A percentile compares a stretch with the other conserved stretches of the same genome.
phyloP scores from a whole-genome alignment of 1,140 invertebrate genomes.

The Drosophila trapezifrons region DNA sequence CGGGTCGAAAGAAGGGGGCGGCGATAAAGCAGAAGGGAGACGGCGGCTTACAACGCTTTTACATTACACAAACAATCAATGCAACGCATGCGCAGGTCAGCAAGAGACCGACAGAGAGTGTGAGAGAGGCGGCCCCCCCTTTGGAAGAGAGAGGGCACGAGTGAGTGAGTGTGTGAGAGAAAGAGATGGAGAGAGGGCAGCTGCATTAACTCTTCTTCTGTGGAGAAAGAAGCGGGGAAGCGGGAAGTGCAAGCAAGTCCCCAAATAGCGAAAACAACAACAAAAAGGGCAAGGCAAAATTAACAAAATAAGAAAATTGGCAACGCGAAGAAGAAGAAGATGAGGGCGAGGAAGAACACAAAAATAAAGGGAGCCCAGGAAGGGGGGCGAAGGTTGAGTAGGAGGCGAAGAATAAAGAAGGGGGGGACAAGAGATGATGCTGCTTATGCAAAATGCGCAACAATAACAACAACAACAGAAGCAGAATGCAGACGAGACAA shows the following conservation, averaged over 20 bases:
- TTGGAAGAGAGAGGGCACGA: constrained; percentile 2
- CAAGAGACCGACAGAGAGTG: constrained; percentile 19
- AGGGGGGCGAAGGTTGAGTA: constrained; percentile 9
- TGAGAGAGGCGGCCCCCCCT: constrained; percentile 4
- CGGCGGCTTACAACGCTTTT: constrained; percentile 61
- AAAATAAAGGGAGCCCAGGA: constrained; percentile 11
- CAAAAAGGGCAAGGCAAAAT: constrained; percentile 49
- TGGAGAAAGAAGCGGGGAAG: constrained; percentile 11
- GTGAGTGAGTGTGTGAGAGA: background rate
- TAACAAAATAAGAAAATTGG: constrained; percentile 63
- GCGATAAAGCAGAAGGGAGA: background rate
- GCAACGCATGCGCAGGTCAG: constrained; percentile 61
- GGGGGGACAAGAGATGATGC: constrained; percentile 32
- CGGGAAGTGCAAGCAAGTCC: constrained; percentile 64
- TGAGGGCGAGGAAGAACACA: constrained; percentile 4
- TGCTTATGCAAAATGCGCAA: constrained; percentile 67
- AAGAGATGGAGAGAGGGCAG: constrained; percentile 26
- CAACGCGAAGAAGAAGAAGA: constrained; percentile 26
- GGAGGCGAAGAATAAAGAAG: constrained; percentile 28
- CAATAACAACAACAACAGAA: constrained; percentile 52
- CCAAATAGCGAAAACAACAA: constrained; percentile 61
- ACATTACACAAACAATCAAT: constrained; percentile 79
- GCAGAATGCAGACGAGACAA: constrained; percentile 64
- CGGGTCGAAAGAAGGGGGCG: background rate
- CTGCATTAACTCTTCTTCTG: constrained; percentile 47